Conservation (phyloP, 2,797 vertebrate species). For the Diglossa cyanea region DNA sequence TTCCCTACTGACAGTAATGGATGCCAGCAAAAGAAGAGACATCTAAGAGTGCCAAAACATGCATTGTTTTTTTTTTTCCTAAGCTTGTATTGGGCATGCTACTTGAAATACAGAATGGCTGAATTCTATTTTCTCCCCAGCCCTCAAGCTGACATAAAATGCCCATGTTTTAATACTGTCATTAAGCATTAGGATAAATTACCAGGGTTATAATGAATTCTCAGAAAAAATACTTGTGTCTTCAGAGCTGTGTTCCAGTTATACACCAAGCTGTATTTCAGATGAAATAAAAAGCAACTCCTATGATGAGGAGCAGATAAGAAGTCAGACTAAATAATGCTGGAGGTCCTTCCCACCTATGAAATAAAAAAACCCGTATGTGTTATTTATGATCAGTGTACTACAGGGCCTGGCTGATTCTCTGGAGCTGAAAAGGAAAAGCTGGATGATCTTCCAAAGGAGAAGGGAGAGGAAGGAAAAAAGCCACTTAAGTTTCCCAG, state of each 20-base stretch:
- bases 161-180: neutral
- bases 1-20: slow-evolving; percentile 1
- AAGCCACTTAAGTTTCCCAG: neutral
- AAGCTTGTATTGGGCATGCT: neutral
- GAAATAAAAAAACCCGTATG: neutral
- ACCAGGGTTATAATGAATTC: neutral
- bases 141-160: neutral
- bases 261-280: neutral
- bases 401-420: neutral
- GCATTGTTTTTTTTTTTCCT: neutral
- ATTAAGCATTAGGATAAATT: slow-evolving; percentile 28
- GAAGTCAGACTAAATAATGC: neutral
- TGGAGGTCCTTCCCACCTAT: neutral
- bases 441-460: neutral
- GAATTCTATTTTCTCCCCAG: neutral
- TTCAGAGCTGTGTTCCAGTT: neutral
- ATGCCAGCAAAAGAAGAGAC: neutral
- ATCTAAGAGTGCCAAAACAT: neutral
- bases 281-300: neutral
- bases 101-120: neutral
- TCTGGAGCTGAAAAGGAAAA: neutral
- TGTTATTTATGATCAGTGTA: neutral
- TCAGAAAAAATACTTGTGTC: neutral
- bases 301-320: neutral
- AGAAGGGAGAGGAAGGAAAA: neutral